These are phyloP conservation scores for Parauchenoglanis ngamensis DNA, from an alignment of 2,797 vertebrate species.

Conservation along the genomic window DNA sequence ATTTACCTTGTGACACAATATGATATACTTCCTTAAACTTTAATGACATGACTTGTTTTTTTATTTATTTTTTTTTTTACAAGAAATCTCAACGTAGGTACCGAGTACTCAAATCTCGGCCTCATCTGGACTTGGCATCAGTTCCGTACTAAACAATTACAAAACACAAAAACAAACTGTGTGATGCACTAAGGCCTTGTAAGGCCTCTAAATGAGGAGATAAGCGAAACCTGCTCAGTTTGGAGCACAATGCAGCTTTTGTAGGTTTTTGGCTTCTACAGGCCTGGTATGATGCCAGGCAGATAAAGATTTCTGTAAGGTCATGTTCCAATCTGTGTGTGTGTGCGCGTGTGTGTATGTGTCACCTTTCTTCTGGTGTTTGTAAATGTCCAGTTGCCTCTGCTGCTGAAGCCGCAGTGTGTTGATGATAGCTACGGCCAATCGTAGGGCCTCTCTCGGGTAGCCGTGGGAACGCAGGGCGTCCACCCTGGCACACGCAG, in stretches of 20 bases:
- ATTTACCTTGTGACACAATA: neutral
- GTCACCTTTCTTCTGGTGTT: slow-evolving; percentile 98
- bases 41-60: neutral
- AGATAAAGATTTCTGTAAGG: slow-evolving; percentile 24
- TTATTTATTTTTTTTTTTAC: neutral
- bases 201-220: neutral
- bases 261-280: slow-evolving; percentile 32
- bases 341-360: slow-evolving; percentile 33
- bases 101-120: neutral
- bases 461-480: slow-evolving; percentile 96
- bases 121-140: neutral
- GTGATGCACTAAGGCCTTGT: neutral
- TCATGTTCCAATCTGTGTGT: slow-evolving; percentile 14
- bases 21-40: neutral
- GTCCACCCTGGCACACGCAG: slow-evolving; percentile 94
- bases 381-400: slow-evolving; percentile 95
- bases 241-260: slow-evolving; percentile 35
- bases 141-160: neutral
- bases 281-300: slow-evolving; percentile 1
- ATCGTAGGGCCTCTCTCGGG: slow-evolving; percentile 91
- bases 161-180: slow-evolving; percentile 10
- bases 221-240: slow-evolving; percentile 15
- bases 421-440: slow-evolving; percentile 97
- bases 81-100: neutral
- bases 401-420: slow-evolving; percentile 94